These are phyloP conservation scores for Callimorpha dominula DNA, from an alignment of 2,888 invertebrate genomes.

Conservation along the genomic window DNA sequence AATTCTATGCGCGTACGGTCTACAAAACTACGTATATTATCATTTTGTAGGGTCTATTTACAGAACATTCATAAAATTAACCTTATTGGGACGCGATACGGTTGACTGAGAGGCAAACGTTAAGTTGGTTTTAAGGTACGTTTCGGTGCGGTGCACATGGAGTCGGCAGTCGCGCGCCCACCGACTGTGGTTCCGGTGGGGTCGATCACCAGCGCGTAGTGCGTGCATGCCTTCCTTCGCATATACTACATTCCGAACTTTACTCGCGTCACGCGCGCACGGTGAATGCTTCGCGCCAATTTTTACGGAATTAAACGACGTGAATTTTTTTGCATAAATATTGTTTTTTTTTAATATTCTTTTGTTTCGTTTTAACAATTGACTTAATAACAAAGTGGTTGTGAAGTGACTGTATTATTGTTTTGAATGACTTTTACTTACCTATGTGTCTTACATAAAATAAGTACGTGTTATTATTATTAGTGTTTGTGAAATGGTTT, in stretches of 20 bases:
- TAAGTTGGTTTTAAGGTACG: conserved; percentile 67
- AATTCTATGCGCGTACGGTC: conserved; percentile 81
- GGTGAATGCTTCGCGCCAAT: conserved; percentile 72
- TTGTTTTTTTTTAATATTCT: conserved; percentile 22
- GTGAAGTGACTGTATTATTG: conserved; percentile 39
- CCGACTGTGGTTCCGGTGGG: conserved; percentile 87
- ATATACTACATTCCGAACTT: conserved; percentile 69
- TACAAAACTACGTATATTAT: conserved; percentile 78
- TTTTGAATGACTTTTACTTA: conserved; percentile 26
- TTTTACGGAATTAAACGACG: conserved; percentile 47
- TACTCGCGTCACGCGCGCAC: conserved; percentile 62
- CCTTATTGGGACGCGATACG: conserved; percentile 37
- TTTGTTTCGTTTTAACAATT: conserved; percentile 16
- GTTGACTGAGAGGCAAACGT: conserved; percentile 38
- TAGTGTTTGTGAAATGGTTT: conserved; percentile 57
- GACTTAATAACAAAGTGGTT: conserved; percentile 23
- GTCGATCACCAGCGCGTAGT: conserved; percentile 81
- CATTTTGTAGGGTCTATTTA: conserved; percentile 57
- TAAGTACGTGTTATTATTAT: conserved; percentile 43
- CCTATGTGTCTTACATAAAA: conserved; percentile 13
- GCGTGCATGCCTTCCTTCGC: conserved; percentile 74
- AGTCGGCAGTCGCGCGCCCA: conserved; percentile 82
- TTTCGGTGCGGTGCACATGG: conserved; percentile 84
- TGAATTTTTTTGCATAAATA: conserved; percentile 36
- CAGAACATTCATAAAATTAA: conserved; percentile 41